These are phyloP conservation scores for Dendroctonus valens DNA, from an alignment of 1,140 invertebrate genomes.

Conservation along the genomic window DNA sequence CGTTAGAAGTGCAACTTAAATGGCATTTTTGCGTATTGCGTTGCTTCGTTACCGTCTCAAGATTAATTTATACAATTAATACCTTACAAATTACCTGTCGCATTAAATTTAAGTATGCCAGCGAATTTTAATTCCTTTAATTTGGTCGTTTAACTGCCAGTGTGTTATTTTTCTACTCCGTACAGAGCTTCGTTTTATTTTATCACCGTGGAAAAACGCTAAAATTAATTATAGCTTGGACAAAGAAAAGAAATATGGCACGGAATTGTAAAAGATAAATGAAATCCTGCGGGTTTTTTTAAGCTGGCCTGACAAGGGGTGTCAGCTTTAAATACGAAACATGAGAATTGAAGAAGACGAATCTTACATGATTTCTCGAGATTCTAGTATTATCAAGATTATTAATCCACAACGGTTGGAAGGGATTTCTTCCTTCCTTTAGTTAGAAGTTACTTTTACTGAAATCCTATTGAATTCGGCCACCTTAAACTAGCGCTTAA, in stretches of 20 bases:
- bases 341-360: too few relatives aligned
- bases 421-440: too few relatives aligned
- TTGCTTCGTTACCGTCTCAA: slow-evolving; percentile 7
- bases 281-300: too few relatives aligned
- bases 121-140: slow-evolving; percentile 24
- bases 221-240: slow-evolving; percentile 24
- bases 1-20: slow-evolving; percentile 10
- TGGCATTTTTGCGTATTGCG: slow-evolving; percentile 1
- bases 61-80: slow-evolving; percentile 24
- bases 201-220: slow-evolving; percentile 13
- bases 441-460: too few relatives aligned
- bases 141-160: slow-evolving; percentile 19
- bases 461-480: too few relatives aligned
- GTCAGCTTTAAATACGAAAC: too few relatives aligned
- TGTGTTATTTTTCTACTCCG: slow-evolving; percentile 21
- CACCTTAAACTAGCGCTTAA: too few relatives aligned
- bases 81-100: slow-evolving; percentile 19
- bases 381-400: too few relatives aligned
- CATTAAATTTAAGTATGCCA: slow-evolving; percentile 14
- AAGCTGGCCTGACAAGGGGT: too few relatives aligned
- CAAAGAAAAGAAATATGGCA: slow-evolving; percentile 21
- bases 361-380: too few relatives aligned
- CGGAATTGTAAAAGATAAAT: neutral
- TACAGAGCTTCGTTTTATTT: slow-evolving; percentile 14
- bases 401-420: too few relatives aligned